phyloP scores from a whole-genome alignment of 64 coral and sea anemone genomes.

The Trachythela sp. region DNA sequence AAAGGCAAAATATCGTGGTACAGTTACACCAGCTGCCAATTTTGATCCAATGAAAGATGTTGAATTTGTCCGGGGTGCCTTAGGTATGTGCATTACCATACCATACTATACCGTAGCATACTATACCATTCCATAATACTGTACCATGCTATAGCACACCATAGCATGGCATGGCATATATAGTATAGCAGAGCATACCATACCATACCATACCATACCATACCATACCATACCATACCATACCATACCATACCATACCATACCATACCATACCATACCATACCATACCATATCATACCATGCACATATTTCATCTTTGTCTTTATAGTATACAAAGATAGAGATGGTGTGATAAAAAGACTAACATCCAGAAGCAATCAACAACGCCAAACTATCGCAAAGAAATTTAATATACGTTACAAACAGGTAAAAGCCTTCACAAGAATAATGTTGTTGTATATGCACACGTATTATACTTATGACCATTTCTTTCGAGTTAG shows the following conservation, averaged over 20 bases:
- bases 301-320: not conserved
- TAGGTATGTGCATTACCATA: not conserved
- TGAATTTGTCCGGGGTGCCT: not conserved
- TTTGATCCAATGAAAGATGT: constrained; percentile 1
- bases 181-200: too few species aligned
- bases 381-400: not conserved
- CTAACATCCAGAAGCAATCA: not conserved
- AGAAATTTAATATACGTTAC: constrained; percentile 1
- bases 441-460: too few species aligned
- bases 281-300: not conserved
- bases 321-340: not conserved
- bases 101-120: not conserved
- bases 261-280: not conserved
- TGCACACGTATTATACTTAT: too few species aligned
- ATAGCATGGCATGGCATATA: too few species aligned
- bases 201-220: not conserved
- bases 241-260: too few species aligned
- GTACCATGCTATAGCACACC: not conserved
- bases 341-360: constrained; percentile 13
- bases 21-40: not conserved
- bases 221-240: not conserved
- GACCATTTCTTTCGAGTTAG: too few species aligned
- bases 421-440: not conserved
- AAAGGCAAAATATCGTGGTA: not conserved
- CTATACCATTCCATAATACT: not conserved